phyloP scores from a whole-genome alignment of 2,888 invertebrate genomes.

The Buathra laborator region DNA sequence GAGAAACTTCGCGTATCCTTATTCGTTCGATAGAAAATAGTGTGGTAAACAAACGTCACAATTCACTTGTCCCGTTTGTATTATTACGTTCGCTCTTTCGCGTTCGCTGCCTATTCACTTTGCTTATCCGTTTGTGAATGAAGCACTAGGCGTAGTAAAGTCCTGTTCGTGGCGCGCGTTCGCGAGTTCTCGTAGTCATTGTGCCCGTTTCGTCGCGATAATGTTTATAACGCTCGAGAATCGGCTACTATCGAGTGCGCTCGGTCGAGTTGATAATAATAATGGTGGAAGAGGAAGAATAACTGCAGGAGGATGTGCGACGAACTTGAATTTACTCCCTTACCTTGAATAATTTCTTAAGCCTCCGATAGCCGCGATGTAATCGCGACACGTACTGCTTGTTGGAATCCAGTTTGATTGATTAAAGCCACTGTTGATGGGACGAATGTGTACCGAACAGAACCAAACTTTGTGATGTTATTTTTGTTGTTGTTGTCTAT shows the following conservation, averaged over 20 bases:
- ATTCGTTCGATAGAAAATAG: neutral
- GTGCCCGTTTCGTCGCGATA: too few relatives aligned
- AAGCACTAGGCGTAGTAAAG: slow-evolving; percentile 16
- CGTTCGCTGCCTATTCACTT: slow-evolving; percentile 2
- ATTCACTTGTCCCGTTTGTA: neutral
- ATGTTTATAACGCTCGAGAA: neutral
- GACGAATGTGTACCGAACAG: slow-evolving; percentile 62
- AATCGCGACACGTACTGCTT: slow-evolving; percentile 85
- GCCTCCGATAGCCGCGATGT: slow-evolving; percentile 85
- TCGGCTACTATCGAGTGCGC: neutral
- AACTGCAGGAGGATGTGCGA: neutral
- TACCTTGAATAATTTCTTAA: slow-evolving; percentile 85
- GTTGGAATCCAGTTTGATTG: slow-evolving; percentile 85
- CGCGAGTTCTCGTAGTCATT: neutral
- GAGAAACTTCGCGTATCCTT: neutral
- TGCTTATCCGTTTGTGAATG: slow-evolving; percentile 1
- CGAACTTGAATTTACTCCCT: slow-evolving; percentile 65
- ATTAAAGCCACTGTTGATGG: slow-evolving; percentile 83
- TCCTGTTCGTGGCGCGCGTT: neutral
- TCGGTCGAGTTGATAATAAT: neutral
- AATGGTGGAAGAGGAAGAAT: neutral
- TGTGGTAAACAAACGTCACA: neutral
- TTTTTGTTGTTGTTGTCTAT: slow-evolving; percentile 15
- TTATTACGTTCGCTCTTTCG: neutral
- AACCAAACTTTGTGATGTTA: slow-evolving; percentile 38